Percentiles rank a stretch among this genome's conserved stretches.
Evolutionary conservation across 2,888 invertebrate genomes (phyloP).

Genomic region (Hirtodrosophila alboralis): DNA sequence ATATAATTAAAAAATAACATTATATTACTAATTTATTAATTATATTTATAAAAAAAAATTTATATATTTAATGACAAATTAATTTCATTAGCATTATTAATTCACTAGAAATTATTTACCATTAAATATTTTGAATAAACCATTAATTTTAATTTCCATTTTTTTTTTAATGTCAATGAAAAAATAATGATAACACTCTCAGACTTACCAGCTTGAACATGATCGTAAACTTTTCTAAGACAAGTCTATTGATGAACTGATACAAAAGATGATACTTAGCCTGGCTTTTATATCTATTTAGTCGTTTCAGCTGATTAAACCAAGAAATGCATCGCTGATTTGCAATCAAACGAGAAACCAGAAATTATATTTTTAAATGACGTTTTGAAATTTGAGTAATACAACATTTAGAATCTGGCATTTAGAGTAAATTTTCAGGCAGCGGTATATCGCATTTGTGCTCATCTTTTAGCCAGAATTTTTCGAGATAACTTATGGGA

Average conservation of each 20-base stretch:
- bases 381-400: conserved; percentile 62
- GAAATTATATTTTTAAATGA: conserved; percentile 48
- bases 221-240: conserved; percentile 25
- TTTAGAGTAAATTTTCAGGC: conserved; percentile 51
- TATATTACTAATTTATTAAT: too few species aligned
- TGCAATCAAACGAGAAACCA: conserved; percentile 27
- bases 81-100: too few species aligned
- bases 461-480: conserved; percentile 55
- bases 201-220: conserved; percentile 77
- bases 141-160: too few species aligned
- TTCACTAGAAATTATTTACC: too few species aligned
- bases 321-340: conserved; percentile 36
- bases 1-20: too few species aligned
- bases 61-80: too few species aligned
- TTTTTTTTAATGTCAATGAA: too few species aligned
- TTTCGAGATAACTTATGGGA: conserved; percentile 55
- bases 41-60: too few species aligned
- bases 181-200: too few species aligned
- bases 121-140: too few species aligned
- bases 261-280: conserved; percentile 13
- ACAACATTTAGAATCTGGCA: neutral
- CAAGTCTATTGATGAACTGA: conserved; percentile 59
- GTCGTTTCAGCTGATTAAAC: conserved; percentile 31
- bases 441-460: conserved; percentile 58
- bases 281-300: conserved; percentile 51